These are phyloP conservation scores for Paracentrotus lividus DNA, from an alignment of 53 echinoderm and acorn worm genomes.

Conservation along the genomic window DNA sequence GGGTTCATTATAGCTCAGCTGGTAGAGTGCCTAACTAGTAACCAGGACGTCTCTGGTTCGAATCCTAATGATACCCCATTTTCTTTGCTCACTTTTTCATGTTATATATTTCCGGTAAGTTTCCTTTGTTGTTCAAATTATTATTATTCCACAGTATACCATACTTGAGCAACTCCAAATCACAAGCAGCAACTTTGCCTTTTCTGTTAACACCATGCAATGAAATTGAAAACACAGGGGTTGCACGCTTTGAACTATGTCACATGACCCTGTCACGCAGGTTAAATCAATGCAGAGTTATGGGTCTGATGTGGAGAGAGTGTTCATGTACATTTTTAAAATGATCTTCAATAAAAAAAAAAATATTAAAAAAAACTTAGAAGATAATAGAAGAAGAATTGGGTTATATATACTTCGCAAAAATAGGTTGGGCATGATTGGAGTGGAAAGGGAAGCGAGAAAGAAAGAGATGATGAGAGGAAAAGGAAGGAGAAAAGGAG, in stretches of 20 bases:
- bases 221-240: background rate
- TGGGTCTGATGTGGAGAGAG: background rate
- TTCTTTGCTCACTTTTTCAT: too few species aligned
- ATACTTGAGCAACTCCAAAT: background rate
- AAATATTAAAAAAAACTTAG: too few species aligned
- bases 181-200: background rate
- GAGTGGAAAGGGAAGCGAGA: background rate
- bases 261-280: background rate
- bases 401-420: too few species aligned
- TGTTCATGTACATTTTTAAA: background rate
- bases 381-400: too few species aligned
- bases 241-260: background rate
- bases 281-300: background rate
- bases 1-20: too few species aligned
- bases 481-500: background rate
- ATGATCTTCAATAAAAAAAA: background rate
- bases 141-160: too few species aligned
- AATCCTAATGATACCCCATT: too few species aligned
- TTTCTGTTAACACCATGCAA: background rate
- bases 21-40: too few species aligned
- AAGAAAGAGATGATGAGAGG: background rate
- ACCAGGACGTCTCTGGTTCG: too few species aligned
- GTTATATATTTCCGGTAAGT: too few species aligned
- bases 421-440: background rate
- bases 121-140: too few species aligned